Evolutionary conservation across 1,140 invertebrate species (phyloP).

Genomic region (Rhyzopertha dominica): DNA sequence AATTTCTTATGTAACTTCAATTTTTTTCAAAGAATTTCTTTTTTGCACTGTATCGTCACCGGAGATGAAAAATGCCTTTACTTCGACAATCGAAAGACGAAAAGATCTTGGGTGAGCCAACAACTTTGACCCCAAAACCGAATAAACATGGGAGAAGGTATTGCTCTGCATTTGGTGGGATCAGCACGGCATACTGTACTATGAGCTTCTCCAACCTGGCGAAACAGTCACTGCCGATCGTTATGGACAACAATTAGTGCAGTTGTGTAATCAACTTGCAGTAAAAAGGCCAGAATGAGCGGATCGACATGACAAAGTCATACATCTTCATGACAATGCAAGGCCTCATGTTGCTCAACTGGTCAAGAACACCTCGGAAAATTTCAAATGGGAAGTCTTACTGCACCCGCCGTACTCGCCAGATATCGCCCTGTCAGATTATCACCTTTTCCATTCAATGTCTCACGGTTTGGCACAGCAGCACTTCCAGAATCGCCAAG

Average conservation of each 20-base stretch:
- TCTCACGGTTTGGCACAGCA: too few species aligned
- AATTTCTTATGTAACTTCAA: too few species aligned
- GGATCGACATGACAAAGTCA: slow-evolving; percentile 17
- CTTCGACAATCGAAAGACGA: slow-evolving; percentile 22
- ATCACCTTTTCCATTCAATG: slow-evolving; percentile 3
- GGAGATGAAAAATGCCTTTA: slow-evolving; percentile 18
- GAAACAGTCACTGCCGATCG: slow-evolving; percentile 25
- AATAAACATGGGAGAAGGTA: slow-evolving; percentile 9
- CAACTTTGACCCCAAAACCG: too few species aligned
- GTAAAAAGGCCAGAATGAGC: slow-evolving; percentile 12
- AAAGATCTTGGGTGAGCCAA: slow-evolving; percentile 26
- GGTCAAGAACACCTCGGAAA: slow-evolving; percentile 18
- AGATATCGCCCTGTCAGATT: slow-evolving; percentile 7
- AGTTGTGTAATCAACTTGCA: too few species aligned
- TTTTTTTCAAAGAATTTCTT: too few species aligned
- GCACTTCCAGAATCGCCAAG: too few species aligned
- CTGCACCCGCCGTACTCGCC: slow-evolving; percentile 10
- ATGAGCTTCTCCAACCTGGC: slow-evolving; percentile 22
- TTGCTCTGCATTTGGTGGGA: slow-evolving; percentile 21
- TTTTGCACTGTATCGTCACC: slow-evolving; percentile 10
- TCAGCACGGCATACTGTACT: slow-evolving; percentile 16
- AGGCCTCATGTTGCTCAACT: slow-evolving; percentile 26
- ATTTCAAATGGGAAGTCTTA: slow-evolving; percentile 26
- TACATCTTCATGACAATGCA: slow-evolving; percentile 23
- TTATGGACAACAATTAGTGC: too few species aligned